Base-by-base conservation (phyloP, 2,797 vertebrate genomes). In the Triplophysa bombifrons region DNA sequence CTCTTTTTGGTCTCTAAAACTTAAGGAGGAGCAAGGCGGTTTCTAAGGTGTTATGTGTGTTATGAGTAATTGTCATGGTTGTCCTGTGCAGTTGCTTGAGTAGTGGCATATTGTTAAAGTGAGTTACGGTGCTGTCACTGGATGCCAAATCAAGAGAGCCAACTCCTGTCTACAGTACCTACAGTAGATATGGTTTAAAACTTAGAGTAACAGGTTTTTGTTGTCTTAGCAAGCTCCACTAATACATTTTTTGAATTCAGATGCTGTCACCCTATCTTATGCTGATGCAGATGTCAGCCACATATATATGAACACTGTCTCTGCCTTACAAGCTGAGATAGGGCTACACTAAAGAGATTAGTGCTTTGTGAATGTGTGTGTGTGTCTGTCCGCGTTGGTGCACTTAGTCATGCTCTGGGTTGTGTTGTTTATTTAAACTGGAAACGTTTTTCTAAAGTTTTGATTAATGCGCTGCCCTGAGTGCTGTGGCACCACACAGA, bases 381-480 rank as follows among this genome's bases (percentile, higher is more conserved):
- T 66, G 27, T 53, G 12, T 71, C 67, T 63, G 72, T 74, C 44
- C 11, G 17, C 38, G 66, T 58, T 67, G 68, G 56, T 79, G 61
- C 76, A 75, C 70, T 53, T 60, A 82, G 77, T 50, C 70, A 58
- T 65, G 81, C 87, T 88, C 86, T 85, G 86, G 82, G 86, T 82
- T 82, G 80, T 72, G 84, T 88, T 90, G 90, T 93, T 93, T 91
- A 92, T 87, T 89, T 89, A 87, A 86, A 86, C 81, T 41, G 76
- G 83, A 88, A 79, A 87, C 48, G 73, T 85, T 88, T 88, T 86
- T 85, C 72, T 85, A 84, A 80, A 70, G 80, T 51, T 71, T 86
- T 91, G 91, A 93, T 92, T 91, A 90, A 93, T 92, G 90, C 85
- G 85, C 82, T 91, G 89, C 88, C 86, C 88, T 71, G 87, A 89